phyloP scores from a whole-genome alignment of 1,140 invertebrate species.

The Mycetomoellerius zeteki region DNA sequence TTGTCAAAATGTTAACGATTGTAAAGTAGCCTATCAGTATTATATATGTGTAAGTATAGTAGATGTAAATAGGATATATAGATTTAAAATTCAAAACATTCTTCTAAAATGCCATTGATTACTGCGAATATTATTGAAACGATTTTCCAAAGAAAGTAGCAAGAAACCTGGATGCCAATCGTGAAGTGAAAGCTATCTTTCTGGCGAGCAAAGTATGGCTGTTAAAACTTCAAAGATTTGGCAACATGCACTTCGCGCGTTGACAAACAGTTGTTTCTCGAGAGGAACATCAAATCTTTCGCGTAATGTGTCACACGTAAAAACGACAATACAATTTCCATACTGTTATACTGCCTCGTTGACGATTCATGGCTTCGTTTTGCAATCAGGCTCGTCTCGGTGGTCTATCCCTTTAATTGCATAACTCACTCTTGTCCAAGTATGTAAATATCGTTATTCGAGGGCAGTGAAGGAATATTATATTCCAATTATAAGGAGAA shows the following conservation, averaged over 20 bases:
- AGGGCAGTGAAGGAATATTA: neutral
- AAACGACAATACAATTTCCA: constrained; percentile 14
- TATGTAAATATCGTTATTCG: constrained; percentile 3
- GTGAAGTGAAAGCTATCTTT: constrained; percentile 43
- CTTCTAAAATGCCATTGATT: neutral
- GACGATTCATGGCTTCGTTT: neutral
- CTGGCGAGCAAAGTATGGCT: neutral
- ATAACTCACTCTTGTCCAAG: neutral
- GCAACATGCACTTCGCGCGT: neutral
- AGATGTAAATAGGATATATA: neutral
- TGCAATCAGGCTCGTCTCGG: neutral
- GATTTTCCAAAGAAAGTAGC: constrained; percentile 44
- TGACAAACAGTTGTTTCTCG: neutral
- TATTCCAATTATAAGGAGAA: constrained; percentile 54
- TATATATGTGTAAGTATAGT: neutral
- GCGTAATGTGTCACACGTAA: neutral
- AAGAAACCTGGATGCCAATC: neutral
- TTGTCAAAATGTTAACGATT: neutral
- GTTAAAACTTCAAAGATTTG: constrained; percentile 31
- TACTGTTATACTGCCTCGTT: constrained; percentile 12
- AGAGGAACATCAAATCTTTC: neutral
- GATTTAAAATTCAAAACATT: no score
- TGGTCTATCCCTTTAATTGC: constrained; percentile 20
- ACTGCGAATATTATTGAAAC: neutral
- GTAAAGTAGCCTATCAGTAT: neutral